Percentiles rank a stretch among this genome's conserved stretches.
Evolutionary conservation across 2,888 invertebrate genomes (phyloP).

Genomic region (Tubiluchus corallicola): DNA sequence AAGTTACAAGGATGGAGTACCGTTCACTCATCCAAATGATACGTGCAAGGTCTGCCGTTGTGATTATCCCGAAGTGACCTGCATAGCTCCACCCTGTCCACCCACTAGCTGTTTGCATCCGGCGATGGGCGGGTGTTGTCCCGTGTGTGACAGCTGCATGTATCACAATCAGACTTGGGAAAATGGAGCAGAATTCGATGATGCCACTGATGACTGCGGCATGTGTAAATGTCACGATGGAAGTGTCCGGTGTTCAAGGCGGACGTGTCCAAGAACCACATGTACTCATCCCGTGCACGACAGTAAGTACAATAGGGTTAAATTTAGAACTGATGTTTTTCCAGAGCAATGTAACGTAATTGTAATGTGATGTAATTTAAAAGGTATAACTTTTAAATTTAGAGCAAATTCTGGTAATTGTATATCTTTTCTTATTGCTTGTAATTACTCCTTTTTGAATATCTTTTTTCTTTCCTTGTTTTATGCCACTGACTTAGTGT

Average conservation of each 20-base stretch:
- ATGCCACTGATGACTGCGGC: background rate
- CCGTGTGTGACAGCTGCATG: background rate
- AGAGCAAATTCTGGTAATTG: too few relatives aligned
- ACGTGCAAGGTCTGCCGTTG: background rate
- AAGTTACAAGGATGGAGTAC: background rate
- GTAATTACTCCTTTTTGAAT: too few relatives aligned
- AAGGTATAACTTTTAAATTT: too few relatives aligned
- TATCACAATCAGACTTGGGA: background rate
- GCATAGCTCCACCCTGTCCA: background rate
- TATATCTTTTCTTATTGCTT: too few relatives aligned
- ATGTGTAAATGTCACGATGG: too few relatives aligned
- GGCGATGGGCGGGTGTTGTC: background rate
- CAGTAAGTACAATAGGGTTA: too few relatives aligned
- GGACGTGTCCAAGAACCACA: background rate
- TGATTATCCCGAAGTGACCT: background rate
- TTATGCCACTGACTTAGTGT: too few relatives aligned
- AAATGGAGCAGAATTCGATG: background rate
- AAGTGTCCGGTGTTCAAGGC: background rate
- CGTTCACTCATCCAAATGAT: background rate
- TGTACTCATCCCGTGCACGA: background rate
- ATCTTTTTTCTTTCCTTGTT: too few relatives aligned
- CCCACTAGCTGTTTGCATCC: background rate
- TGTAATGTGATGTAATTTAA: too few relatives aligned
- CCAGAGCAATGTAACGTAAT: too few relatives aligned
- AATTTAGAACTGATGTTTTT: too few relatives aligned